Base-by-base conservation (phyloP, 2,797 vertebrate genomes). In the Pitangus sulphuratus region DNA sequence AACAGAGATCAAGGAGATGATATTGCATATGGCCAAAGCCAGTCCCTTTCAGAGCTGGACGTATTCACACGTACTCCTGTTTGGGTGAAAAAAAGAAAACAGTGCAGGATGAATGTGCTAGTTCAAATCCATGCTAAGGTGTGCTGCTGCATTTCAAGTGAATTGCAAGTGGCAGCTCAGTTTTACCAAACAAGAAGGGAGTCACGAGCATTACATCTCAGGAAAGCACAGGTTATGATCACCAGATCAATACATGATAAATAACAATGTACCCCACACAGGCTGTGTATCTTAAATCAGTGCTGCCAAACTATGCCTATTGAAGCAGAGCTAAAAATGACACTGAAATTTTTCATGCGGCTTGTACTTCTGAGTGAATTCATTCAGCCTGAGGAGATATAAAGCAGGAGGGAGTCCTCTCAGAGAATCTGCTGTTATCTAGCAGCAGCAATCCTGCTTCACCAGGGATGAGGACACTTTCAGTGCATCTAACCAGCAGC, bases 241-340 rank as follows among this genome's bases (percentile, higher is more conserved):
- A 2, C 69, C 91, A 87, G 76, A 86, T 88, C 91, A 78, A 94
- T 53, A 84, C 35, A 42, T 47, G 76, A 95, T 83, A 91, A 95
- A 95, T 78, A 89, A 42, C 75, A 80, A 48, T 5, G 8, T 37
- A 57, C 45, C 58, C 86, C 90, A 75, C 84, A 68, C 72, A 84
- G 69, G 30, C 45, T 5, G 8, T 0, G 0, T 79, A 53, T 65
- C 86, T 35, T 54, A 71, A 71, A 94, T 76, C 84, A 93, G 51
- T 28, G 65, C 92, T 87, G 87, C 54, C 87, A 61, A 91, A 44
- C 68, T 11, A 21, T 1, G n/a, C 65, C 72, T 61, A 68, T 45
- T 78, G 82, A 88, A 93, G 79, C 48, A 81, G 53, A 81, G 72
- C 50, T 95, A 61, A 84, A 95, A 91, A 84, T 65, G 30, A 75